Percentiles rank a stretch among this genome's conserved stretches.
phyloP scores from a whole-genome alignment of 1,140 invertebrate genomes.

The Nasonia giraulti region DNA sequence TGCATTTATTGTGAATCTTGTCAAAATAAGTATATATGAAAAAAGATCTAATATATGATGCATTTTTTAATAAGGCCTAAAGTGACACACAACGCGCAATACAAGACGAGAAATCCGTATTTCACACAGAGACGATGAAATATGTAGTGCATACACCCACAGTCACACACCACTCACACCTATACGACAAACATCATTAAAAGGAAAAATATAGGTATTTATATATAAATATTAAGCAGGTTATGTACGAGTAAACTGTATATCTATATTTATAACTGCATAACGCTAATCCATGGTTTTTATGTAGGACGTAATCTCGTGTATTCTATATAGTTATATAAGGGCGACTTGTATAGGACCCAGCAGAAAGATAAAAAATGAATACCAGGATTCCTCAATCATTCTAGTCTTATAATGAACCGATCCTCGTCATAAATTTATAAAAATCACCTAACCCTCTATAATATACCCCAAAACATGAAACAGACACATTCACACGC shows the following conservation, averaged over 20 bases:
- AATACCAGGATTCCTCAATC: conserved; percentile 48
- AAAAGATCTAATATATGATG: background rate
- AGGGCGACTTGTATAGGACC: conserved; percentile 39
- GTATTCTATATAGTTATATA: conserved; percentile 37
- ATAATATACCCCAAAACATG: background rate
- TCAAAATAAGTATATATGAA: background rate
- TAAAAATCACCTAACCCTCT: background rate
- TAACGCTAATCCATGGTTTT: conserved; percentile 50
- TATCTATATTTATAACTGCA: conserved; percentile 52
- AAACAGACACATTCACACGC: background rate
- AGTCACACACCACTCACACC: conserved; percentile 16
- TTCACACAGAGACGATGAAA: background rate
- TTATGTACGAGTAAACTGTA: conserved; percentile 49
- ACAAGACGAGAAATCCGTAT: background rate
- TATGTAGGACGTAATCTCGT: conserved; percentile 46
- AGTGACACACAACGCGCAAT: conserved; percentile 44
- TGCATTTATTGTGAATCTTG: conserved; percentile 42
- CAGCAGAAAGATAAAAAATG: conserved; percentile 26
- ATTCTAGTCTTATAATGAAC: conserved; percentile 52
- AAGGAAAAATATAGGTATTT: conserved; percentile 52
- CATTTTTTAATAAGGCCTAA: conserved; percentile 51
- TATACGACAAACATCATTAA: conserved; percentile 34
- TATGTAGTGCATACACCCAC: conserved; percentile 3
- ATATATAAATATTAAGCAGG: conserved; percentile 47
- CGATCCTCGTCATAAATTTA: conserved; percentile 50